Evolutionary conservation across 2,113 vertebrate species (phyloP), one percentile per base, ranked within the genome.

Genomic region (Actinemys pallida): DNA sequence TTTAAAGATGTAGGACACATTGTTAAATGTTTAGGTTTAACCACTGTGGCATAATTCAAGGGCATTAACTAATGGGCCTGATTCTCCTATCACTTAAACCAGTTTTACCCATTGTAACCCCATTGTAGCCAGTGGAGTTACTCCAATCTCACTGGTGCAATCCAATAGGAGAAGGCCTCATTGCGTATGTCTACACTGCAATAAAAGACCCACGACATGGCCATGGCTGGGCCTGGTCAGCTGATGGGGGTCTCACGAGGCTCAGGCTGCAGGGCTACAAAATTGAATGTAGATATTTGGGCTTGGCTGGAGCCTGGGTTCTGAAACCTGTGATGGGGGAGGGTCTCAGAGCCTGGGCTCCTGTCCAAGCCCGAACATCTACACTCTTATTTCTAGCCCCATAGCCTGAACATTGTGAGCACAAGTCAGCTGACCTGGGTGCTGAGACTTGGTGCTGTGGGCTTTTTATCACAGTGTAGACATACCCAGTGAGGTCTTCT

Each of bases 1-100:
- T 65, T 95, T 95, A 81, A 94, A 94, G 89, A 57, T 25, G 5
- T 35, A 83, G 81, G 56, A 39, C 75, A 88, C 3, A 81, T 87
- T 86, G 0, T 0, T 0, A 1, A 90, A 31, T 42, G 27, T 19
- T 53, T 22, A 42, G 22, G 25, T 49, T 62, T 72, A 83, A 53
- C 84, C 83, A 24, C 5, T 50, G 56, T 88, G 57, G 27, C 65
- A 22, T 81, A 25, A 56, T 29, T 53, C 39, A 75, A 88, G 83
- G 72, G 81, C 82, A 4, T 52, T 53, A 13, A 50, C 57, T 81
- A 80, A 88, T 2, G 0, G 49, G 35, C 53, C 82, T 86, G 52
- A 79, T 84, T 89, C 78, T 93, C 24, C n/a, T 81, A 25, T 27
- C 25, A 7, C 3, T 62, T 84, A 12, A 54, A 27, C n/a, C 0